Conservation (phyloP, 2,797 vertebrate species). For the Picus viridis region DNA sequence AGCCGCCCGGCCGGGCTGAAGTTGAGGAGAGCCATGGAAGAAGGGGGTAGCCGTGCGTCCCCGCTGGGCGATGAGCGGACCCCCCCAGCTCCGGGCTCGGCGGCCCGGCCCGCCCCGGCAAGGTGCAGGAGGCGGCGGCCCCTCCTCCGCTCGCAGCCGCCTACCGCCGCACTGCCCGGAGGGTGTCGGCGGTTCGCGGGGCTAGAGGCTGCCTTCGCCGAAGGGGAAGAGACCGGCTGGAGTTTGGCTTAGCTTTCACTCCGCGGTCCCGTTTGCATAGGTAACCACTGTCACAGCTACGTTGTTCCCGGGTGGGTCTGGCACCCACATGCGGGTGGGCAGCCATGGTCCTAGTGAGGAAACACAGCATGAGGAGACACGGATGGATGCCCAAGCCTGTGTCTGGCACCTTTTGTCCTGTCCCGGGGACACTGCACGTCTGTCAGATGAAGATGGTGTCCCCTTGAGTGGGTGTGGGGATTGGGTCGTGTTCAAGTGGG, state of each 20-base stretch:
- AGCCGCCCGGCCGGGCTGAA: not conserved
- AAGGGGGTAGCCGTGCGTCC: not conserved
- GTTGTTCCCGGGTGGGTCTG: rapidly evolving
- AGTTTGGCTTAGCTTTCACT: not conserved
- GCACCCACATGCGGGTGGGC: not conserved
- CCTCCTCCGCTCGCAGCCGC: not conserved
- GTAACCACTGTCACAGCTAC: not conserved
- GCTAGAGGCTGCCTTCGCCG: not conserved
- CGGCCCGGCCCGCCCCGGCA: not conserved
- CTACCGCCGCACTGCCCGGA: not conserved
- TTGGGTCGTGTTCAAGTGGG: rapidly evolving
- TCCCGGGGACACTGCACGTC: rapidly evolving
- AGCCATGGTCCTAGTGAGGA: rapidly evolving
- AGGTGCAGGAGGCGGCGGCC: not conserved
- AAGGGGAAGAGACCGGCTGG: not conserved
- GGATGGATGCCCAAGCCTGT: not conserved
- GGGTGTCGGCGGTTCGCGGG: not conserved
- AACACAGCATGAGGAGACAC: not conserved
- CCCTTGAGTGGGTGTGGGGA: rapidly evolving
- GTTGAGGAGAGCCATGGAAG: not conserved
- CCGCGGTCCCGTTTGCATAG: rapidly evolving
- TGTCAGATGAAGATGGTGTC: rapidly evolving
- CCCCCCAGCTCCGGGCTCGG: not conserved
- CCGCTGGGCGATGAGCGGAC: not conserved
- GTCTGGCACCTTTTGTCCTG: not conserved